Percentiles rank a stretch among this genome's conserved stretches.
Conservation (phyloP, 2,797 vertebrate species). For the Benthosema pterotum region DNA sequence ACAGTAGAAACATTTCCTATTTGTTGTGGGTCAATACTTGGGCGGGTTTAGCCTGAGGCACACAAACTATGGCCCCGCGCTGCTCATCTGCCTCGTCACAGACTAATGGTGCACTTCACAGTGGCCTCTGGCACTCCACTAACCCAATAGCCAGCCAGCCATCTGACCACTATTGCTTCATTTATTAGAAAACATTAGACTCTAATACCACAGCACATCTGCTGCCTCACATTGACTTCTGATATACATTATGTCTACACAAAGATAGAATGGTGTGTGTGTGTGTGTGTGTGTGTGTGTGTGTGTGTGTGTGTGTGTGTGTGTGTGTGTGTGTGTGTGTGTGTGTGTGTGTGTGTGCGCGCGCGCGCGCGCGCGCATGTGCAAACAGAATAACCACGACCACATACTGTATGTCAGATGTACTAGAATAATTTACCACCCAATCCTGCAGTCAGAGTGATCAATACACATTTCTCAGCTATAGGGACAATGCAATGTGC, state of each 20-base stretch:
- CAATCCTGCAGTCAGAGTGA: conserved; percentile 53
- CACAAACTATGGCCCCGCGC: conserved; percentile 40
- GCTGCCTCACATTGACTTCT: conserved; percentile 30
- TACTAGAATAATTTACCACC: conserved; percentile 29
- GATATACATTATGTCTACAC: conserved; percentile 24
- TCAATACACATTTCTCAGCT: conserved; percentile 49
- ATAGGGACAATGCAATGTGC: conserved; percentile 35
- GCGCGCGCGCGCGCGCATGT: neutral
- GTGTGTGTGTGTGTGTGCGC: neutral
- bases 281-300: conserved; percentile 14
- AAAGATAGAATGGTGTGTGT: conserved; percentile 1
- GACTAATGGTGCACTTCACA: conserved; percentile 55
- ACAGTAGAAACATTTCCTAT: conserved; percentile 39
- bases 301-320: conserved; percentile 17
- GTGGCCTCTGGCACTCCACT: conserved; percentile 60
- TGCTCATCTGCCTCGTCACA: conserved; percentile 55
- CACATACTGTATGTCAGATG: conserved; percentile 41
- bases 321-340: conserved; percentile 6
- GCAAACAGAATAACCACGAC: conserved; percentile 11
- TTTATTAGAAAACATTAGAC: conserved; percentile 60
- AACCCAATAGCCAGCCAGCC: conserved; percentile 64
- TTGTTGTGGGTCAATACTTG: conserved; percentile 55
- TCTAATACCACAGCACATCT: conserved; percentile 56
- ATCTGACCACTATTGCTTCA: conserved; percentile 65
- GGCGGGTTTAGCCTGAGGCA: conserved; percentile 39